Percentiles rank a stretch among this genome's conserved stretches.
These are phyloP conservation scores for Rhagologus leucostigma DNA, from an alignment of 2,113 vertebrate species.

Conservation along the genomic window DNA sequence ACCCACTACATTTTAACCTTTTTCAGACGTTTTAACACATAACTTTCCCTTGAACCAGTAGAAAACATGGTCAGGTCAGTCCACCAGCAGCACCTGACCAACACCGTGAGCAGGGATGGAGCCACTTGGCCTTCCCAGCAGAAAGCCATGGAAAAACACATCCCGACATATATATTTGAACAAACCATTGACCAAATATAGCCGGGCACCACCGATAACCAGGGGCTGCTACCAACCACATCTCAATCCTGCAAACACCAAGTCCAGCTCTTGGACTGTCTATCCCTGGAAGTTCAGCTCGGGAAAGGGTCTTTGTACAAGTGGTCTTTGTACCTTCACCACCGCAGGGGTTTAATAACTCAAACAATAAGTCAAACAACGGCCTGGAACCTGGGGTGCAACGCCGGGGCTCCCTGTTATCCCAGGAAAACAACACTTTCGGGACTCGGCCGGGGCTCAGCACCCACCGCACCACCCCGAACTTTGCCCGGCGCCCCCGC, in stretches of 20 bases:
- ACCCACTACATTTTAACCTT: neutral
- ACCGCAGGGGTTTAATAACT: neutral
- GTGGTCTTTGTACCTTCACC: neutral
- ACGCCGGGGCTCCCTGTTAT: neutral
- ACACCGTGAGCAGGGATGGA: neutral
- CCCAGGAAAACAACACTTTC: neutral
- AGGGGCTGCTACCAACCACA: neutral
- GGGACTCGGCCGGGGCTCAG: neutral
- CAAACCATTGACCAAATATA: conserved; percentile 25
- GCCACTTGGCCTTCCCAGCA: conserved; percentile 43
- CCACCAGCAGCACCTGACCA: neutral
- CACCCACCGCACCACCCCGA: neutral
- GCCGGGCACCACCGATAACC: conserved; percentile 43
- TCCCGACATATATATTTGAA: neutral
- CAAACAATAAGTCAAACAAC: neutral
- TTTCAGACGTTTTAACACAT: neutral
- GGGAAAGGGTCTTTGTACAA: neutral
- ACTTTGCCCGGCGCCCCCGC: conserved; percentile 32
- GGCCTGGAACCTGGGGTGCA: neutral
- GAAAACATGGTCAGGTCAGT: conserved; percentile 35
- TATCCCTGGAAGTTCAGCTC: neutral
- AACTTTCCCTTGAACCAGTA: conserved; percentile 29
- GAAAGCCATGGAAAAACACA: conserved; percentile 16
- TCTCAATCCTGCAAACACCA: neutral
- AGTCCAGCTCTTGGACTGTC: neutral